Base-by-base conservation (phyloP, 2,888 invertebrate species). In the Iphiclides podalirius region DNA sequence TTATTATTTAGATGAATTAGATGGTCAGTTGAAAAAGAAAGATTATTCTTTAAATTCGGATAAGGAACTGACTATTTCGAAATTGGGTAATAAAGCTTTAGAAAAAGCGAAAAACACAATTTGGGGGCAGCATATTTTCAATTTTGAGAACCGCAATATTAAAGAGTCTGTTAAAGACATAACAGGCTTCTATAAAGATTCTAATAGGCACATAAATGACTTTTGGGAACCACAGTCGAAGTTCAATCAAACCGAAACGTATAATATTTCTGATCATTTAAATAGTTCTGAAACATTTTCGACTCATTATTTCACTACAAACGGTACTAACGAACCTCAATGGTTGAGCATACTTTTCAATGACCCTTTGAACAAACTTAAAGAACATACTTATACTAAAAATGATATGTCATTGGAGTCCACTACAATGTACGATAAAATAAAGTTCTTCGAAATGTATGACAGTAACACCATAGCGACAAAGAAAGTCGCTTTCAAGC, bases 401-500 rank as follows among this genome's bases (percentile, higher is more conserved):
- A 16, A 3, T 20, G 42, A 28, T 28, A 37, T 11, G 6, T 23
- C 39, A 11, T 37, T 14, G 9, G 38, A 45, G 35, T 55, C 40
- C 36, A 52, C 58, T 4, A 59, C 55, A 13, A 20, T 43, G 8
- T 66, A 77, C 38, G 84, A 85, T 42, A 82, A 67, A 70, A 75
- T 86, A 9, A 85, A 75, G 50, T 86, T 86, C 58, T 86, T 86
- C 52, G 85, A 87, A 66, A 63, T 78, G 8, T 82, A 86, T 54
- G 85, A 86, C 45, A 72, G 64, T 35, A 57, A 71, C 34, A 83
- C 85, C 12, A 20, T 44, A 4, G 23, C 38, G 6, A 41, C 40
- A 34, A 47, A 26, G 23, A 40, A 9, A 14, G 20, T 17, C 9
- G 11, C 20, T 31, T 13, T 9, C 2, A 7, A 12, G 1, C 1